These are phyloP conservation scores for Chlorops oryzae DNA, from an alignment of 1,140 invertebrate genomes.

Conservation along the genomic window DNA sequence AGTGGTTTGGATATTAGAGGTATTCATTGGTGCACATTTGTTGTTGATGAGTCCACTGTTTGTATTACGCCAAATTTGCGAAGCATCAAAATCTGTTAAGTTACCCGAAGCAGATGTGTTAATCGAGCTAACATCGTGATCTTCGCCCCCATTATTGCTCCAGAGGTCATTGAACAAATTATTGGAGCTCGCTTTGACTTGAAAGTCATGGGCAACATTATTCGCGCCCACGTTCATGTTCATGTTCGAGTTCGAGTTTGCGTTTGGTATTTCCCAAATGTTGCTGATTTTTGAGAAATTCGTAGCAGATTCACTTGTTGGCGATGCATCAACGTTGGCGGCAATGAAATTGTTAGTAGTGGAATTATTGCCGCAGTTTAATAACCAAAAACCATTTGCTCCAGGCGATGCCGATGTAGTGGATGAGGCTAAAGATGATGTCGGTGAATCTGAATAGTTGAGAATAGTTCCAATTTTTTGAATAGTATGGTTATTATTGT, in stretches of 20 bases:
- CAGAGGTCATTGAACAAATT: slow-evolving; percentile 43
- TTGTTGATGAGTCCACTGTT: slow-evolving; percentile 25
- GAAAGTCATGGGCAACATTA: not conserved
- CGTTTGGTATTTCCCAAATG: slow-evolving; percentile 38
- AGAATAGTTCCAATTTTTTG: no score
- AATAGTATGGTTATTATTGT: not conserved
- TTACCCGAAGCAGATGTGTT: not conserved
- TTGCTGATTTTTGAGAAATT: slow-evolving; percentile 35
- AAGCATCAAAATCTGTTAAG: not conserved
- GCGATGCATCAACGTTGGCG: not conserved
- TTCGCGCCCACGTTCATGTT: slow-evolving; percentile 1
- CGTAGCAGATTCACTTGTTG: not conserved
- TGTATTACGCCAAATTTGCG: slow-evolving; percentile 12
- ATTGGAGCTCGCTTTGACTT: slow-evolving; percentile 13
- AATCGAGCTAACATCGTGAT: no score
- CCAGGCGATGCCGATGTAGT: slow-evolving; percentile 9
- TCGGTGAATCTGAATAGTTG: no score
- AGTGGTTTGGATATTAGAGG: not conserved
- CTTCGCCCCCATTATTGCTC: slow-evolving; percentile 9
- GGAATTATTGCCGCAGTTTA: slow-evolving; percentile 8
- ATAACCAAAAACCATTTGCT: no score
- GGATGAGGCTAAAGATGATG: slow-evolving; percentile 28
- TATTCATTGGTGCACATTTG: not conserved
- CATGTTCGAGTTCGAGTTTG: slow-evolving; percentile 11
- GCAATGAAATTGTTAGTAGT: slow-evolving; percentile 3